Conservation (phyloP, 2,113 vertebrate genomes). For the Camelus dromedarius region DNA sequence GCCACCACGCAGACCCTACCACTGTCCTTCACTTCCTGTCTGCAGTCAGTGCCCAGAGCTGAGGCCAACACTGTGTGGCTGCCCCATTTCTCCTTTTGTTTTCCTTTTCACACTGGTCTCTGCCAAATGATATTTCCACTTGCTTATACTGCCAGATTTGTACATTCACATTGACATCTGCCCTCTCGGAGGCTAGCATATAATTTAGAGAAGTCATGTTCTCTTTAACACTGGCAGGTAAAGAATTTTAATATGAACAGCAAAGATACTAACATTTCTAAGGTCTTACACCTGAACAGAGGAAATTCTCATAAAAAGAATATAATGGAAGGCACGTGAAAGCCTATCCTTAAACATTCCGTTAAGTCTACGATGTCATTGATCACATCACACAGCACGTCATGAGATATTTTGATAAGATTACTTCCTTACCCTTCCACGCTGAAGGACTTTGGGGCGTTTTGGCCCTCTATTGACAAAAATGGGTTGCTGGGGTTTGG, state of each 20-base stretch:
- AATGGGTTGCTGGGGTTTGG: conserved; percentile 91
- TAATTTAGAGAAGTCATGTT: not conserved
- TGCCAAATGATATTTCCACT: not conserved
- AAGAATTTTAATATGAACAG: not conserved
- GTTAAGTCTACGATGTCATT: not conserved
- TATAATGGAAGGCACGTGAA: not conserved
- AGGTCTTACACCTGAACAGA: not conserved
- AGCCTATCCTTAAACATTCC: not conserved
- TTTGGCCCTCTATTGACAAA: conserved; percentile 93
- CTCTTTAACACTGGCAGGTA: not conserved
- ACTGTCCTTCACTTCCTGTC: not conserved
- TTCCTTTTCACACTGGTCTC: not conserved
- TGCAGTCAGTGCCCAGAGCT: not conserved
- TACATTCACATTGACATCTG: no score
- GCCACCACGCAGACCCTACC: rapidly evolving
- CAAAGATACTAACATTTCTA: not conserved
- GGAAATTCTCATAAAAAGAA: not conserved
- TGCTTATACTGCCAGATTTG: not conserved
- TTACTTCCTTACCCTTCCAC: conserved; percentile 92
- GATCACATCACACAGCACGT: not conserved
- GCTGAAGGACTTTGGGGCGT: conserved; percentile 93
- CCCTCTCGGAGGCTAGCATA: not conserved
- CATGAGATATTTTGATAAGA: not conserved
- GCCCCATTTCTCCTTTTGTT: not conserved
- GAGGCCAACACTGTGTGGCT: no score